A percentile compares a stretch with the other conserved stretches of the same genome.
Evolutionary conservation across 1,140 invertebrate genomes (phyloP).

Genomic region (Drosophila simulans): DNA sequence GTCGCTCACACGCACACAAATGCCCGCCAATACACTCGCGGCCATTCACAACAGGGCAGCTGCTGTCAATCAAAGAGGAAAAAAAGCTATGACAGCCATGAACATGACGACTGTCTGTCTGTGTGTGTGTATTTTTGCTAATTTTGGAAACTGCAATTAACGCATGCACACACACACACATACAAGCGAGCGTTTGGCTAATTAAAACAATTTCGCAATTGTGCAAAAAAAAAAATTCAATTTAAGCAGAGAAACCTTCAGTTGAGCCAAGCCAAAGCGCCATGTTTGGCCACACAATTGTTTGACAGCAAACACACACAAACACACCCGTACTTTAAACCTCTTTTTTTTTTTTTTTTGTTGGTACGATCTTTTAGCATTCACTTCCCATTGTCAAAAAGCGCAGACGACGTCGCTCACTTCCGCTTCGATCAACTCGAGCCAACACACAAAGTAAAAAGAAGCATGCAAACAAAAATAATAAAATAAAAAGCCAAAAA

Average conservation of each 20-base stretch:
- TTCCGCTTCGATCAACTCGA: slow-evolving; percentile 64
- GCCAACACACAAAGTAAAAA: slow-evolving; percentile 8
- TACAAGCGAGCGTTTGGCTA: slow-evolving; percentile 30
- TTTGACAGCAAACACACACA: slow-evolving; percentile 48
- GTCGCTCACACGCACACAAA: slow-evolving; percentile 11
- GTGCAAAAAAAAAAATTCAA: slow-evolving; percentile 56
- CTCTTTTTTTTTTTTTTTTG: slow-evolving; percentile 4
- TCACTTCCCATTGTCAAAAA: slow-evolving; percentile 75
- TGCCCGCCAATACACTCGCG: slow-evolving; percentile 14
- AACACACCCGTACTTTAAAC: not conserved
- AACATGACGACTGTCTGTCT: slow-evolving; percentile 16
- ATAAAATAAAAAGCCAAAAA: slow-evolving; percentile 1
- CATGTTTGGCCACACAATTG: slow-evolving; percentile 52
- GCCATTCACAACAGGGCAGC: slow-evolving; percentile 18
- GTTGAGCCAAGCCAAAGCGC: slow-evolving; percentile 28
- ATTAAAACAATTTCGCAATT: slow-evolving; percentile 75
- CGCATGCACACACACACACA: slow-evolving; percentile 30
- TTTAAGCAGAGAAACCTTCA: slow-evolving; percentile 66
- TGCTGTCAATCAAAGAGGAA: slow-evolving; percentile 46
- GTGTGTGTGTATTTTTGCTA: slow-evolving; percentile 29
- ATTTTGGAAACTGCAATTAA: slow-evolving; percentile 72
- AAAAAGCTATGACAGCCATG: slow-evolving; percentile 22
- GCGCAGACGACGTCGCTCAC: slow-evolving; percentile 71
- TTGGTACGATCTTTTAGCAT: slow-evolving; percentile 62
- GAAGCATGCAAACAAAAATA: slow-evolving; percentile 11